A percentile compares a stretch with the other conserved stretches of the same genome.
Conservation (phyloP, 2,797 vertebrate genomes). For the Falco naumanni region DNA sequence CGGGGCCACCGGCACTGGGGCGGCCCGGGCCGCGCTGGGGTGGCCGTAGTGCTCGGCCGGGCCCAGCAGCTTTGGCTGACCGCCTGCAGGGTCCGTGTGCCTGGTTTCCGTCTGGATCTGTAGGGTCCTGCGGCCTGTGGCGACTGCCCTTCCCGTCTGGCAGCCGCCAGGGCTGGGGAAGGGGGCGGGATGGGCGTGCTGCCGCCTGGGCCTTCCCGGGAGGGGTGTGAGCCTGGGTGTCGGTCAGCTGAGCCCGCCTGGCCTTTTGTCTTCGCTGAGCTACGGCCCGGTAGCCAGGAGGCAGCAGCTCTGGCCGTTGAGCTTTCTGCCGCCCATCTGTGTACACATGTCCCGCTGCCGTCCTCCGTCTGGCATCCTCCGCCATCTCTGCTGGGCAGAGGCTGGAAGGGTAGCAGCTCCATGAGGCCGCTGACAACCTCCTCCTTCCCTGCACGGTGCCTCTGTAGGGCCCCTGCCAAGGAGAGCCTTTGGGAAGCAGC, state of each 20-base stretch:
- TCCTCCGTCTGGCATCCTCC: not conserved
- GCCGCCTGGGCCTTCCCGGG: not conserved
- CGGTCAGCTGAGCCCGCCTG: too few species aligned
- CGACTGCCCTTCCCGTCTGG: too few species aligned
- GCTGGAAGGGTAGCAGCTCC: not conserved
- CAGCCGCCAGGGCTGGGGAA: too few species aligned
- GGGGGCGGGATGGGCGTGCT: too few species aligned
- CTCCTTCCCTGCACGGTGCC: too few species aligned
- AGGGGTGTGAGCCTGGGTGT: not conserved
- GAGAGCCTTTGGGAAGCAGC: too few species aligned
- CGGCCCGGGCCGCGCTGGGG: too few species aligned
- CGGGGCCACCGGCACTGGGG: too few species aligned
- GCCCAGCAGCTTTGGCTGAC: not conserved
- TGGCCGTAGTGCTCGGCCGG: too few species aligned
- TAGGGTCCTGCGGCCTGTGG: fast-evolving
- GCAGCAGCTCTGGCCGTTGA: not conserved
- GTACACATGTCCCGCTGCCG: fast-evolving
- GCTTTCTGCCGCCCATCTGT: fast-evolving
- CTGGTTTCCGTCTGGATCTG: fast-evolving
- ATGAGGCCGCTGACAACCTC: fast-evolving
- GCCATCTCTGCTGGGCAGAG: fast-evolving
- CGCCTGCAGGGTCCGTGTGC: fast-evolving
- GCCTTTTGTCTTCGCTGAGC: not conserved
- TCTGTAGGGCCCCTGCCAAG: not conserved
- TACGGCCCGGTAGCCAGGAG: too few species aligned